phyloP scores from a whole-genome alignment of 2,888 invertebrate species.

The Eupithecia insigniata region DNA sequence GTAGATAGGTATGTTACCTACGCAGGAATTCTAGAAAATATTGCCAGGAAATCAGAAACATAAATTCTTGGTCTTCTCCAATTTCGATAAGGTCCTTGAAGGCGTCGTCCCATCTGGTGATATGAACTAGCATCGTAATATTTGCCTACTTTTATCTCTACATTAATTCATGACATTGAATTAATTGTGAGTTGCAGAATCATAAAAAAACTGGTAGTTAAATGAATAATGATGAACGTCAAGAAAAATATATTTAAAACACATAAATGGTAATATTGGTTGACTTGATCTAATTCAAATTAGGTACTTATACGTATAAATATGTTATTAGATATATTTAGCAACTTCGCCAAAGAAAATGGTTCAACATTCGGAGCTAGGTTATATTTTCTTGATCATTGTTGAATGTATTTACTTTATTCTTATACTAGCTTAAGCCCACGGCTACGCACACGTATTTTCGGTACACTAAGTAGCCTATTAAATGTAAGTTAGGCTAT shows the following conservation, averaged over 20 bases:
- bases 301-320: not conserved
- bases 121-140: constrained; percentile 1
- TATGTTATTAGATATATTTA: not conserved
- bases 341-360: not conserved
- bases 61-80: not conserved
- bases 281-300: constrained; percentile 1
- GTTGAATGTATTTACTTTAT: not conserved
- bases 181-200: not conserved
- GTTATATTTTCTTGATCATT: not conserved
- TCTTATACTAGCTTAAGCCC: no score
- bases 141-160: not conserved
- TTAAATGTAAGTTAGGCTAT: no score
- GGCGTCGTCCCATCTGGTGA: not conserved
- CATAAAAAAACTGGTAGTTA: not conserved
- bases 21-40: no score
- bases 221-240: not conserved
- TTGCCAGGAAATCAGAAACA: not conserved
- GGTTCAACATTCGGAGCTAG: not conserved
- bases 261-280: not conserved
- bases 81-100: not conserved
- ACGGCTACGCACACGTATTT: no score
- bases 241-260: constrained; percentile 3
- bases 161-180: not conserved
- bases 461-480: no score
- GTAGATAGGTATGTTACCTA: no score